Evolutionary conservation across 2,113 vertebrate species (phyloP), one percentile per base, ranked within the genome.

Genomic region (Menura novaehollandiae): DNA sequence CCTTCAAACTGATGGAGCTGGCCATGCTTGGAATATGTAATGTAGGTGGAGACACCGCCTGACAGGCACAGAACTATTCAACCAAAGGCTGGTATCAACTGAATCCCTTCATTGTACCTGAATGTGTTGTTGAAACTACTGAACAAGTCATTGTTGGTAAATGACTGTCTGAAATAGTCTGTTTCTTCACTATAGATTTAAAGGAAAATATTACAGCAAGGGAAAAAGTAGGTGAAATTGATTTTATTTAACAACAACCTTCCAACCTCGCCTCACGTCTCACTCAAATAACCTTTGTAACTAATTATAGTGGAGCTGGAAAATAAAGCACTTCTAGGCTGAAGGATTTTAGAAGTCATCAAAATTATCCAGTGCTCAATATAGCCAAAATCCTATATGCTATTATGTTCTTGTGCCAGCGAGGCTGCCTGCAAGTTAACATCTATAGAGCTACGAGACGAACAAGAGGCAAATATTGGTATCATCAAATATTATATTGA

Each of bases 241-340:
- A 96, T 96, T 97, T 97, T 67, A 94, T 95, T 96, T 96, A 96
- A 95, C 58, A 97, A 72, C 87, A 96, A 91, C 74, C 67, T 97
- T 96, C 68, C 88, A 94, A 69, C 32, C 43, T 95, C 9, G 5
- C 49, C 85, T 97, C 91, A 46, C 2, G 0, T 94, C 91, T 96
- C 92, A 66, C 78, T 93, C 89, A 93, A 97, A 94, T 93, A 97
- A 91, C 63, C 53, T 97, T 94, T 95, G 74, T 93, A 87, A 89
- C 79, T 96, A 96, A 97, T 91, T 96, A 95, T 75, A 95, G 47
- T 52, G 71, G 66, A 88, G 87, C 53, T 76, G 91, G 80, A 95
- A 96, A 97, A 94, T 95, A 97, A 96, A 97, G 64, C 69, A 78
- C 76, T 97, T 91, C 33, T 75, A 88, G 79, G 59, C 64, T 94